phyloP scores from a whole-genome alignment of 2,888 invertebrate genomes.

The Apodemia hepburni region DNA sequence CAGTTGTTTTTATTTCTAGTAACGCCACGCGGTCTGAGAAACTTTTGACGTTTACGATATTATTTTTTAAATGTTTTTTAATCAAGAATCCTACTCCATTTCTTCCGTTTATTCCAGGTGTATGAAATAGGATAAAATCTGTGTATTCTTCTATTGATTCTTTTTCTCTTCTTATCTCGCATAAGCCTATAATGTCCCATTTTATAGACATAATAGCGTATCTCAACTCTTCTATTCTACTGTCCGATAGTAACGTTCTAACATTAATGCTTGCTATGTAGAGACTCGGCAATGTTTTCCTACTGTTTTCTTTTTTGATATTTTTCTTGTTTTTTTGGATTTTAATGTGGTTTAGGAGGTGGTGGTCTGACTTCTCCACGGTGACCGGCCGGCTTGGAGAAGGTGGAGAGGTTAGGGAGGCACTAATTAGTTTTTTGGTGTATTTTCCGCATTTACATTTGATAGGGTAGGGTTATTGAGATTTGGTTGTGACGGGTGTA shows the following conservation, averaged over 20 bases:
- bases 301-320: slow-evolving; percentile 26
- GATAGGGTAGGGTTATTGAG: too few species aligned
- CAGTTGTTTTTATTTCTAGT: slow-evolving; percentile 24
- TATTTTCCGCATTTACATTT: too few species aligned
- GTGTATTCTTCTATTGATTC: slow-evolving; percentile 31
- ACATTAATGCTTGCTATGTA: slow-evolving; percentile 16
- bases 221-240: slow-evolving; percentile 19
- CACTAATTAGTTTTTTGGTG: too few species aligned
- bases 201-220: slow-evolving; percentile 26
- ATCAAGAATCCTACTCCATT: slow-evolving; percentile 33
- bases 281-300: neutral
- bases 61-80: slow-evolving; percentile 25
- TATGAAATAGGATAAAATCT: slow-evolving; percentile 32
- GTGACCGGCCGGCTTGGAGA: too few species aligned
- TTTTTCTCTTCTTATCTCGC: slow-evolving; percentile 30
- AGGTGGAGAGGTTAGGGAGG: too few species aligned
- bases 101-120: slow-evolving; percentile 25
- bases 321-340: neutral
- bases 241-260: slow-evolving; percentile 23
- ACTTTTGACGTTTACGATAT: slow-evolving; percentile 27
- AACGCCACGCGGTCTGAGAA: slow-evolving; percentile 30
- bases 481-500: too few species aligned
- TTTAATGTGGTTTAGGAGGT: slow-evolving; percentile 20
- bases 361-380: slow-evolving; percentile 21
- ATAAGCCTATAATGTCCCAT: slow-evolving; percentile 32